phyloP scores from a whole-genome alignment of 2,797 vertebrate genomes.

The Sebastes iracundus region DNA sequence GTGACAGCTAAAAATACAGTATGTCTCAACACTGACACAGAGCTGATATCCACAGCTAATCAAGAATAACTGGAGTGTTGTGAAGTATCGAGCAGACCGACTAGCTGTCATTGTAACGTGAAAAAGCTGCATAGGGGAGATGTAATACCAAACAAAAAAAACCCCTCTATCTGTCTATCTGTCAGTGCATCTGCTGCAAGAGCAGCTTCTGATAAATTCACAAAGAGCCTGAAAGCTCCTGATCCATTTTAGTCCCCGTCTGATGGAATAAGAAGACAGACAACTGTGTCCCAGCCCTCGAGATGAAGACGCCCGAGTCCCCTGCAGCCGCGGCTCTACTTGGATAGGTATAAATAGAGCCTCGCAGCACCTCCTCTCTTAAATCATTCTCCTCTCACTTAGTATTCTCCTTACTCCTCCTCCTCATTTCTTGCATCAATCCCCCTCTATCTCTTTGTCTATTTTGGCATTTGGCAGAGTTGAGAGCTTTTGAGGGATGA shows the following conservation, averaged over 20 bases:
- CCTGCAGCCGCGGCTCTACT: slow-evolving; percentile 26
- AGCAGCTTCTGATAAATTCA: slow-evolving; percentile 34
- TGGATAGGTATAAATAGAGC: slow-evolving; percentile 63
- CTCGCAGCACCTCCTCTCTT: slow-evolving; percentile 43
- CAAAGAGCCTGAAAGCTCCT: slow-evolving; percentile 37
- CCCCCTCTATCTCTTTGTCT: slow-evolving; percentile 23
- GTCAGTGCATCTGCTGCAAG: slow-evolving; percentile 24
- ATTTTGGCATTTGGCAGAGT: slow-evolving; percentile 24
- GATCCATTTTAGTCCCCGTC: slow-evolving; percentile 48
- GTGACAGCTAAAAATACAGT: slow-evolving; percentile 4
- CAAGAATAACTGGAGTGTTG: slow-evolving; percentile 10
- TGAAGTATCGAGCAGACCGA: slow-evolving; percentile 27
- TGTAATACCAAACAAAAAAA: slow-evolving; percentile 5
- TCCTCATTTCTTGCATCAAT: slow-evolving; percentile 37
- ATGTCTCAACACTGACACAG: slow-evolving; percentile 7
- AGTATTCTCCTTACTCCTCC: slow-evolving; percentile 52
- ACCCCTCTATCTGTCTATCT: slow-evolving; percentile 20
- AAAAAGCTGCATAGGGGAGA: slow-evolving; percentile 22
- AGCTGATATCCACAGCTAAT: slow-evolving; percentile 39
- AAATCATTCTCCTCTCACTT: slow-evolving; percentile 49
- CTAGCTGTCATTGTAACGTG: slow-evolving; percentile 10
- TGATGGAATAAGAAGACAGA: slow-evolving; percentile 47
- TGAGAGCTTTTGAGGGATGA: slow-evolving; percentile 44
- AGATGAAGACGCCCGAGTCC: slow-evolving; percentile 29
- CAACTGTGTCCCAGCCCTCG: slow-evolving; percentile 37